Evolutionary conservation across 2,113 vertebrate genomes (phyloP).

Genomic region (Desmodus rotundus): DNA sequence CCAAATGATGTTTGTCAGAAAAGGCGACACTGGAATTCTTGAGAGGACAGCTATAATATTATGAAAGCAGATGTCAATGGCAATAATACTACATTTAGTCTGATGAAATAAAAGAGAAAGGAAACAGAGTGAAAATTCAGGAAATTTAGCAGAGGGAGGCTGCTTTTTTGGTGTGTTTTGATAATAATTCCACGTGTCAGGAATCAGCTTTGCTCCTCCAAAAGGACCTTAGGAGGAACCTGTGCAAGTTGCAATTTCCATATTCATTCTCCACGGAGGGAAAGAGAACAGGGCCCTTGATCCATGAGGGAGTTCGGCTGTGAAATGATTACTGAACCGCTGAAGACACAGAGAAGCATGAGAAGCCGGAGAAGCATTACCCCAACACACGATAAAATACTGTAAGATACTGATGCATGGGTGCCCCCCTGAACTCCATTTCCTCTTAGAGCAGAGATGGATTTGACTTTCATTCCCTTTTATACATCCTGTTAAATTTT

Average conservation of each 20-base stretch:
- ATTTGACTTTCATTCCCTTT: not conserved
- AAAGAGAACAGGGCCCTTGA: not conserved
- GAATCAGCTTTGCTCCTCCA: not conserved
- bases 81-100: not conserved
- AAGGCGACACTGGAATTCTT: not conserved
- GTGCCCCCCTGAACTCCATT: not conserved
- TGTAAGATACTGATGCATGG: not conserved
- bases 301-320: not conserved
- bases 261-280: not conserved
- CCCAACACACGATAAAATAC: not conserved
- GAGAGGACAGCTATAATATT: not conserved
- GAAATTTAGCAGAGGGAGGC: not conserved
- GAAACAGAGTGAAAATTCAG: not conserved
- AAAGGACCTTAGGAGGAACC: not conserved
- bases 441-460: not conserved
- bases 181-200: not conserved
- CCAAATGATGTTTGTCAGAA: not conserved
- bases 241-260: not conserved
- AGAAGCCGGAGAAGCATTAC: not conserved
- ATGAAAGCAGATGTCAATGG: not conserved
- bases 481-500: not conserved
- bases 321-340: not conserved
- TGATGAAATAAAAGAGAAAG: slow-evolving; percentile 22
- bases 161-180: not conserved
- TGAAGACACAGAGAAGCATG: not conserved